Evolutionary conservation across 1,140 invertebrate genomes (phyloP), one percentile per base, ranked within the genome.

Genomic region (Drosophila santomea): DNA sequence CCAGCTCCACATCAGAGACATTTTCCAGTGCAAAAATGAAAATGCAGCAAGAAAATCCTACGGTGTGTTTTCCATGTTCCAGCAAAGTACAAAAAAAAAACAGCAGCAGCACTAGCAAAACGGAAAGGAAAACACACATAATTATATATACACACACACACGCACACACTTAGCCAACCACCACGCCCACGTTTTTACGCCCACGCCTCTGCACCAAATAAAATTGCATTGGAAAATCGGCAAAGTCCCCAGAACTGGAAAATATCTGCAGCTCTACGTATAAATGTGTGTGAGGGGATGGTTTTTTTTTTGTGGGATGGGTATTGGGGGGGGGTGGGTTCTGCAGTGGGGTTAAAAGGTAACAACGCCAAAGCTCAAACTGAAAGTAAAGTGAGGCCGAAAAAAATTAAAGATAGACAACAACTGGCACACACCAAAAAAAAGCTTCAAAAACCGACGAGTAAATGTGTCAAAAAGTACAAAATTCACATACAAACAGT

Each of bases 21-120:
- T 69, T 78, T 88, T 86, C 83, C 82, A 86, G 78, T 32, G 57
- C 25, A 23, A 51, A 59, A 59, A 48, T 48, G 28, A 51, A 51
- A 51, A 35, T 79, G 78, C 77, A 76, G 63, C 51, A 78, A 77
- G 67, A 41, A 66, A 48, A 41, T 50, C 35, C 63, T 50, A 64
- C 45, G 36, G 59, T 35, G 38, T 63, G 63, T 41, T 52, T 68
- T 68, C 64, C 60, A 68, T 43, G 61, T 68, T 68, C 64, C 64
- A 68, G 44, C 45, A 35, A 64, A 63, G 48, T 17, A 35, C 15
- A 60, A 43, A 64, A 66, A 23, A 38, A 12, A n/a, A 41, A 51
- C 14, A 43, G 36, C 5, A 32, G 44, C 36, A 48, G 25, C 7
- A 44, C 15, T 58, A 57, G 39, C 28, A 63, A 41, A 48, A 68